Base-by-base conservation (phyloP, 1,140 invertebrate genomes). In the Hyles vespertilio region DNA sequence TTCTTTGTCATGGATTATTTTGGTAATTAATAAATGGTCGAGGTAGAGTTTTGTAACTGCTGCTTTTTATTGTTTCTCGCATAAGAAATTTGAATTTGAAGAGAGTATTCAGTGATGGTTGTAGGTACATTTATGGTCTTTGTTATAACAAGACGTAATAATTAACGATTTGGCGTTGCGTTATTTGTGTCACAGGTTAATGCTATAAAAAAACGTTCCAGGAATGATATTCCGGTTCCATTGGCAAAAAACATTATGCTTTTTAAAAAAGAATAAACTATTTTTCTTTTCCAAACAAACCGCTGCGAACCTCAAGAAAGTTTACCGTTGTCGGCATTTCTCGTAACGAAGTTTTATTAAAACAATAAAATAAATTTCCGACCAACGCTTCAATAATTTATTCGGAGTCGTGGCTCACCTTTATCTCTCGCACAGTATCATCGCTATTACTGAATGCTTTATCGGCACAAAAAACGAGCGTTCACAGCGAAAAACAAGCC, bases 401-500 rank as follows among this genome's bases (percentile, higher is more conserved):
- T 79, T 74, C 72, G 53, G 59, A 50, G 62, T 58, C 58, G 65
- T 59, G 60, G 47, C 65, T 78, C 79, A 75, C 74, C 70, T 79
- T 77, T 72, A 75, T 73, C 67, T 67, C 65, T 56, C 59, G 47
- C 10, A 34, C 70, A 70, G 77, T 75, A 71, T 72, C 72, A 71
- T 72, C 72, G 64, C 68, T 66, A 79, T 81, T 75, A 74, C 72
- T 61, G 65, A 70, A 71, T 74, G 72, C 69, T 80, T 81, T 78
- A 81, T 75, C 70, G 66, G 58, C 67, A 63, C 59, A 66, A 76
- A 76, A 81, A 77, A 64, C 59, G 61, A 60, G 62, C 69, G 60
- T 62, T 81, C 75, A 77, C 68, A 60, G 59, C 64, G 73, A 79
- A 85, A 82, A 81, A 84, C 75, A 83, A 77, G 77, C 71, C 71